Percentiles rank a stretch among this genome's conserved stretches.
phyloP scores from a whole-genome alignment of 2,797 vertebrate genomes.

The Falco novaeseelandiae region DNA sequence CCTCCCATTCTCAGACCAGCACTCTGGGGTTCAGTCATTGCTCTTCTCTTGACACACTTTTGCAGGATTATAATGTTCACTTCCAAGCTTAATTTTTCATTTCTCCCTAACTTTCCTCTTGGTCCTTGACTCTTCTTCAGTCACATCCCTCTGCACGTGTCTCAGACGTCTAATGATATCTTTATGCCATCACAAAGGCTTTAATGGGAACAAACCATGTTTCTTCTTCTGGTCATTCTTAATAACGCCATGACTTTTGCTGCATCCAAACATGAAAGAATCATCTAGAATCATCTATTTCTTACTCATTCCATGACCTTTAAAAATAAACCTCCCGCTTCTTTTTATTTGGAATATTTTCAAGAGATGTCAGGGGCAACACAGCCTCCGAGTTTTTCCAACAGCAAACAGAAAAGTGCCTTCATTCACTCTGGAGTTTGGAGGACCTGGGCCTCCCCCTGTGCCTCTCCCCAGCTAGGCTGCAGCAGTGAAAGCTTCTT shows the following conservation, averaged over 20 bases:
- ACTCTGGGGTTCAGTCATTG: neutral
- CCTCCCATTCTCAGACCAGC: slow-evolving; percentile 33
- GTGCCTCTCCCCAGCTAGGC: neutral
- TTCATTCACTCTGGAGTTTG: neutral
- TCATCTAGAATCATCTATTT: neutral
- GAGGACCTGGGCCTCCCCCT: neutral
- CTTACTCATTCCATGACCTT: neutral
- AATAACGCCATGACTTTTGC: neutral
- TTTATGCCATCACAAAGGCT: neutral
- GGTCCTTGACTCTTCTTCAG: slow-evolving; percentile 14
- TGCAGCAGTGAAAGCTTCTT: neutral
- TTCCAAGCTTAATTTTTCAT: slow-evolving; percentile 57
- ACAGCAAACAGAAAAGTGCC: neutral
- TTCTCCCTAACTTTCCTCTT: slow-evolving; percentile 23
- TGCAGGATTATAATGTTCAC: slow-evolving; percentile 49
- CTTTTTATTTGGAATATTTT: neutral
- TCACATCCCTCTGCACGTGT: neutral
- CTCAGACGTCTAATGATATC: neutral
- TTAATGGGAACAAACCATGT: neutral
- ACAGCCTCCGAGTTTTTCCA: neutral
- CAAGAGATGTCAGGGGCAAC: neutral
- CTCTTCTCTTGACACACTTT: slow-evolving; percentile 55
- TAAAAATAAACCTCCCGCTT: neutral
- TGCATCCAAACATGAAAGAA: neutral
- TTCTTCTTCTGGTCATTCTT: neutral